Evolutionary conservation across 2,797 vertebrate species (phyloP).

Genomic region (Enteromius viviparus): DNA sequence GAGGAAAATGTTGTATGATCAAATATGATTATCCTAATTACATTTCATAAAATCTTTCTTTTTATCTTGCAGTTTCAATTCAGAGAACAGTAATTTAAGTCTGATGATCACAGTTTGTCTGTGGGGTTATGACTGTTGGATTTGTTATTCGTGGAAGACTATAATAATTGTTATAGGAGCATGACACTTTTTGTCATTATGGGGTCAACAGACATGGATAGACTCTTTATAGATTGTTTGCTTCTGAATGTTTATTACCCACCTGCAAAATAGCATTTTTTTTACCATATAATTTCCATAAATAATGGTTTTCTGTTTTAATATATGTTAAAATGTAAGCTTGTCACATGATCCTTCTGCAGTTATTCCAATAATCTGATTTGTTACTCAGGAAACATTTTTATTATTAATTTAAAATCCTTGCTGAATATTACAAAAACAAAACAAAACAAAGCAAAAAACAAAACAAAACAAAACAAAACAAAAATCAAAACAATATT

Average conservation of each 20-base stretch:
- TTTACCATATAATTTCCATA: background rate
- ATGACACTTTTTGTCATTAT: conserved; percentile 46
- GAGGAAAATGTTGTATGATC: conserved; percentile 61
- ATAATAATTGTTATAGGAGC: conserved; percentile 16
- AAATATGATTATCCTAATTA: conserved; percentile 69
- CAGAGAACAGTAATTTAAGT: conserved; percentile 61
- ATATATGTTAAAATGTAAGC: background rate
- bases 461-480: too few relatives aligned
- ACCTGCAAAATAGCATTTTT: background rate
- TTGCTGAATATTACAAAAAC: too few relatives aligned
- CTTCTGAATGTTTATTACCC: conserved; percentile 38
- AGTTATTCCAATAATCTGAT: background rate
- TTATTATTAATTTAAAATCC: background rate
- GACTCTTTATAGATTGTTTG: conserved; percentile 44
- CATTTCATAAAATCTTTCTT: conserved; percentile 65
- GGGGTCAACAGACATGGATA: conserved; percentile 52
- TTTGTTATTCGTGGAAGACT: conserved; percentile 11
- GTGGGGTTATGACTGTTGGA: conserved; percentile 47
- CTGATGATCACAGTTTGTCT: conserved; percentile 55
- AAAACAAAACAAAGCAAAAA: too few relatives aligned
- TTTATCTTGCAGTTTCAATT: conserved; percentile 56
- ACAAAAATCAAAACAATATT: too few relatives aligned
- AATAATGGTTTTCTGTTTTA: background rate
- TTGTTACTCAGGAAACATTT: background rate
- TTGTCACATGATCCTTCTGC: background rate